A percentile compares a stretch with the other conserved stretches of the same genome.
Evolutionary conservation across 2,888 invertebrate species (phyloP).

Genomic region (Oxyteleia sp.): DNA sequence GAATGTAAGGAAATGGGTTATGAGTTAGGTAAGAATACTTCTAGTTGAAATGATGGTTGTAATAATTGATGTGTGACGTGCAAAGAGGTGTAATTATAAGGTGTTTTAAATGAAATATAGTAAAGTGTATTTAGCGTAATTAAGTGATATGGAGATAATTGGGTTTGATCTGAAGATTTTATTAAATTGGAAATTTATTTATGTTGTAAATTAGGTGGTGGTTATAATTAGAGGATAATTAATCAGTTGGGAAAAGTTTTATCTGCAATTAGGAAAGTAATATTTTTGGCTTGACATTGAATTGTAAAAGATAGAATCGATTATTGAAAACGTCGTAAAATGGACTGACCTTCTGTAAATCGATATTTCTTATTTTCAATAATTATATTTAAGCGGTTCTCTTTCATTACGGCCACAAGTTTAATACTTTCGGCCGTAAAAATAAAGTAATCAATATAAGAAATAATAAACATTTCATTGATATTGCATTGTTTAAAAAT

Average conservation of each 20-base stretch:
- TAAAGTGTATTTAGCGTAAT: too few relatives aligned
- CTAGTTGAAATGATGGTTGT: too few relatives aligned
- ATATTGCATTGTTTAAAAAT: too few relatives aligned
- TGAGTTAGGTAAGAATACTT: too few relatives aligned
- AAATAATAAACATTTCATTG: too few relatives aligned
- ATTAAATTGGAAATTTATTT: neutral
- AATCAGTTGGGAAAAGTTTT: neutral
- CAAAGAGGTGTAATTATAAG: too few relatives aligned
- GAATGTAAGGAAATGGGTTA: too few relatives aligned
- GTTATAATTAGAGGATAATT: neutral
- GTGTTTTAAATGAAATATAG: too few relatives aligned
- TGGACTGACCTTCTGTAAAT: slow-evolving; percentile 24
- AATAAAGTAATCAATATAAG: neutral
- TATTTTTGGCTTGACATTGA: slow-evolving; percentile 27
- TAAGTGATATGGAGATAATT: too few relatives aligned
- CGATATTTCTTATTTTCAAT: slow-evolving; percentile 20
- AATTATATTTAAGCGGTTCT: slow-evolving; percentile 4
- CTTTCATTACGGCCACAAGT: neutral
- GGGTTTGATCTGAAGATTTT: neutral
- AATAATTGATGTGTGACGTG: too few relatives aligned
- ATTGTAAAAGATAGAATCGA: slow-evolving; percentile 26
- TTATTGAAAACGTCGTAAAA: slow-evolving; percentile 31
- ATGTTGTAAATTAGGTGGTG: neutral
- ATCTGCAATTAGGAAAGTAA: neutral
- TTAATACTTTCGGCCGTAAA: neutral